Evolutionary conservation across 2,888 invertebrate genomes (phyloP).

Genomic region (Hanleya hanleyi): DNA sequence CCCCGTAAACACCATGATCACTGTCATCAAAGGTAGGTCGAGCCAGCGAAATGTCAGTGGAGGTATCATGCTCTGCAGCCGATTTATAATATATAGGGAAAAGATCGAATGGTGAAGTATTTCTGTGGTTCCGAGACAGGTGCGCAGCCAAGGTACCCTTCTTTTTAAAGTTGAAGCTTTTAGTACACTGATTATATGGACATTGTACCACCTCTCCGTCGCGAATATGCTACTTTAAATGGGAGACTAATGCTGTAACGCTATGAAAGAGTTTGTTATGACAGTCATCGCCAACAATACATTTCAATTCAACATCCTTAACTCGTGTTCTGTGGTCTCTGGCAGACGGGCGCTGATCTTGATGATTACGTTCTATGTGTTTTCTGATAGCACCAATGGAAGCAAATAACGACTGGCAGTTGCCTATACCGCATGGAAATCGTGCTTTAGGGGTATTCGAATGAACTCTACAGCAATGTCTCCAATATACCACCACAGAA

Average conservation of each 20-base stretch:
- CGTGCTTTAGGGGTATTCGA: constrained; percentile 2
- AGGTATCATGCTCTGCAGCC: neutral
- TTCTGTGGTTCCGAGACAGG: constrained; percentile 9
- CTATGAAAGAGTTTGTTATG: neutral
- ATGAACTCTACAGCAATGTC: too few species aligned
- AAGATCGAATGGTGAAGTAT: neutral
- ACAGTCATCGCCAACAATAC: neutral
- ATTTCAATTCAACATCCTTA: neutral
- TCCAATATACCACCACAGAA: too few species aligned
- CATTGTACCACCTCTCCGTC: constrained; percentile 3
- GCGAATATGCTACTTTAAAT: constrained; percentile 13
- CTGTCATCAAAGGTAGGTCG: neutral
- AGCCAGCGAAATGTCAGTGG: neutral
- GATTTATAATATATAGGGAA: too few species aligned
- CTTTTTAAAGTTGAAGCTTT: neutral
- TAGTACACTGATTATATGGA: constrained; percentile 8
- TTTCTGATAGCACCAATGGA: neutral
- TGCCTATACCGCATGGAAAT: constrained; percentile 3
- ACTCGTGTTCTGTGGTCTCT: neutral
- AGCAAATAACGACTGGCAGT: neutral
- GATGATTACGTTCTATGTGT: neutral
- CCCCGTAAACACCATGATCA: neutral
- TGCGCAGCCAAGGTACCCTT: neutral
- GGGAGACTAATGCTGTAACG: neutral
- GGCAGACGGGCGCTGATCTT: neutral